Evolutionary conservation across 1,140 invertebrate genomes (phyloP), one percentile per base, ranked within the genome.

Genomic region (Drosophila triauraria): DNA sequence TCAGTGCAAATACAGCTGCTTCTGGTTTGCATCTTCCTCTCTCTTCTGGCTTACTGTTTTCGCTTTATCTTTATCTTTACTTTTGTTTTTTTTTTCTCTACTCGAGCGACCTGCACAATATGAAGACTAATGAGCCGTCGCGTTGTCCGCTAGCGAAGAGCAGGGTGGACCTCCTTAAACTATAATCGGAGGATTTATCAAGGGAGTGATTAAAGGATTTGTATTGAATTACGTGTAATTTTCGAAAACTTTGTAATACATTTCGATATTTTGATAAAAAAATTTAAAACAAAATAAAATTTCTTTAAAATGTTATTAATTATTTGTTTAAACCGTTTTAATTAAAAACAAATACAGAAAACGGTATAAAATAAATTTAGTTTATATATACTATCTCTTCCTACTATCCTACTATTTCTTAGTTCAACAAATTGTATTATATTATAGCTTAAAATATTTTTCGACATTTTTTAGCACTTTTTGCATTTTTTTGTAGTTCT

Each of bases 51-150:
- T 60, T 70, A 75, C 62, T 48, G 25, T 23, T 38, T 23, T 38
- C 32, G 53, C 32, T 3, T n/a, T 20, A 54, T 54, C 47, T 46
- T 64, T 65, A 63, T 70, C 59, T 46, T 44, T 57, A 27, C 63
- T 51, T 67, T 51, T 83, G 63, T 79, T 67, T 75, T 46, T 20
- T 79, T 67, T 75, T 46, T 10, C 44, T n/a, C 63, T 25, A 20
- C 60, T 70, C 47, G 27, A 44, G 32, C 75, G 82, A 85, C 82
- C 82, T 78, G 82, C 82, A 71, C 82, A 86, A 82, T 75, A 43
- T 35, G 9, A 51, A 75, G 68, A 48, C 46, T 43, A 65, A 70
- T 65, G 69, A 44, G 44, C 35, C 64, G 8, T 62, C 30, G 59
- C 60, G 32, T 54, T 15, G 32, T 54, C 32, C 53, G 8, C 32